Percentiles rank a stretch among this genome's conserved stretches.
Evolutionary conservation across 1,140 invertebrate genomes (phyloP).

Genomic region (Palaemon carinicauda): DNA sequence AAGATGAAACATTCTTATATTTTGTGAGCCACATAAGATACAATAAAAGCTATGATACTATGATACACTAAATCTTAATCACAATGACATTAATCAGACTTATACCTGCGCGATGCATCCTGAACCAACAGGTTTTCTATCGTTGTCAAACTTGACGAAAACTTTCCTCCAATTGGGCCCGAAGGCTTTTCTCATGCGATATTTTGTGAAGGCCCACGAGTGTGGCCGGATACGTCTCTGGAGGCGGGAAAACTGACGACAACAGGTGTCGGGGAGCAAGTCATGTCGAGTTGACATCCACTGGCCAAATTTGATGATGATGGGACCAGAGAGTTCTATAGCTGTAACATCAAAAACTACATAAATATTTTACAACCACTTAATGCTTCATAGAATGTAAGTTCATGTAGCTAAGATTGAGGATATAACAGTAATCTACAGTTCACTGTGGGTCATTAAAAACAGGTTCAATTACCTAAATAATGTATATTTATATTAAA

Average conservation of each 20-base stretch:
- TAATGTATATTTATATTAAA: too few relatives aligned
- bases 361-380: background rate
- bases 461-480: too few relatives aligned
- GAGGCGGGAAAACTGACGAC: constrained; percentile 63
- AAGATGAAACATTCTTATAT: too few relatives aligned
- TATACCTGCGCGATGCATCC: constrained; percentile 69
- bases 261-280: constrained; percentile 66
- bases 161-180: constrained; percentile 63
- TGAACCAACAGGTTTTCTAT: constrained; percentile 66
- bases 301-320: constrained; percentile 68
- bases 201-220: constrained; percentile 64
- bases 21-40: too few relatives aligned
- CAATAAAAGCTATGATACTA: too few relatives aligned
- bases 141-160: constrained; percentile 62
- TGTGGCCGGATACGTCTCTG: constrained; percentile 65
- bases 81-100: too few relatives aligned
- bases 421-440: too few relatives aligned
- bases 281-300: constrained; percentile 68
- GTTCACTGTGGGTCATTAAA: too few relatives aligned
- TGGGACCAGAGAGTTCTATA: constrained; percentile 67
- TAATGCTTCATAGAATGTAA: too few relatives aligned
- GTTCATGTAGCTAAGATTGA: too few relatives aligned
- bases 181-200: constrained; percentile 62
- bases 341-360: constrained; percentile 49
- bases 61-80: too few relatives aligned